Evolutionary conservation across 2,888 invertebrate genomes (phyloP), one percentile per base, ranked within the genome.

Genomic region (Epistrophe grossulariae): DNA sequence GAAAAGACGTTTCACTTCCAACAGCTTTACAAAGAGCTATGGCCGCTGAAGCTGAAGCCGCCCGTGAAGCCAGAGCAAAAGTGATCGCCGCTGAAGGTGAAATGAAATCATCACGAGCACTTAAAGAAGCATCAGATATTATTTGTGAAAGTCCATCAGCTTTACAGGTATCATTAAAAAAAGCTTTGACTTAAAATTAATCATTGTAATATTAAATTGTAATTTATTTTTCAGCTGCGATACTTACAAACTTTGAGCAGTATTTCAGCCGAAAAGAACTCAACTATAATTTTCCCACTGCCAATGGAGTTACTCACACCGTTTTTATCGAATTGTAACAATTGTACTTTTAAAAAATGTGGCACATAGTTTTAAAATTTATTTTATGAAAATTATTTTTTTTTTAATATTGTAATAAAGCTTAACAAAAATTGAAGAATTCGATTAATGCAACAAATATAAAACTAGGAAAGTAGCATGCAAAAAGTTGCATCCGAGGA

Each of bases 201-300:
- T 24, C 13, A 40, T 57, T 48, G 4, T 15, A 43, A 70, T 35
- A n/a, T n/a, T n/a, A n/a, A n/a, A n/a, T n/a, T n/a, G n/a, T n/a
- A n/a, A 35, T 57, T 84, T 62, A 45, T 43, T 66, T 94, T 94
- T 79, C 93, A 97, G 96, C 91, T 97, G 84, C 95, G 97, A n/a
- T 97, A 97, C 92, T 94, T 98, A 52, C 98, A 99, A 94, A 98
- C 98, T 0, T 93, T 99, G 79, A 98, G 95, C 93, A 96, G 97
- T 77, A 98, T 98, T 92, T 97, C 98, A 1, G 97, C 97, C 0
- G 98, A 99, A 93, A 98, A 98, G 93, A 98, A 98, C 93, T 98
- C 98, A 0, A 98, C 98, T 0, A 98, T 99, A 89, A 96, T 98
- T 81, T 98, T 99, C 91, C 98, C 98, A 0, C 93, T 98, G 89